A percentile compares a stretch with the other conserved stretches of the same genome.
Conservation (phyloP, 37 sponge, comb jelly and placozoan genomes). For the Theonella swinhoei region DNA sequence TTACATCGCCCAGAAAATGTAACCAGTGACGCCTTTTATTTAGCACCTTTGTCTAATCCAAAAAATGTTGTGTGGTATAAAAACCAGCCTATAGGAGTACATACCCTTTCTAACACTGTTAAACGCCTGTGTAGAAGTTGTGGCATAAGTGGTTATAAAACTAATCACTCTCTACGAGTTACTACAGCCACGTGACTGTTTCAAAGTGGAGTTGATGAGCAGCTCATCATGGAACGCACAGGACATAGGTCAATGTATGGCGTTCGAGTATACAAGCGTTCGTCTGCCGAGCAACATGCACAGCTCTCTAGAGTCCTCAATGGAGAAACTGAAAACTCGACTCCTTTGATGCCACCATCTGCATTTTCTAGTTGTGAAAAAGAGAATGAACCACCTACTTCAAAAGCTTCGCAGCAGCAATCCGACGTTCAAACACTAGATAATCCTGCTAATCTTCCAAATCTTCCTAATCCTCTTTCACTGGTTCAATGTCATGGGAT, state of each 20-base stretch:
- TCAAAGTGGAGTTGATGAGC: conserved; percentile 37
- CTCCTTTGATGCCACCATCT: no score
- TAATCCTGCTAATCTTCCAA: not conserved
- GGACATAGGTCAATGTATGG: conserved; percentile 41
- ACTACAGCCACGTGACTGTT: conserved; percentile 29
- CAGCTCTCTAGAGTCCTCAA: not conserved
- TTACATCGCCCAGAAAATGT: conserved; percentile 12
- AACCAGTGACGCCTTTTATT: conserved; percentile 16
- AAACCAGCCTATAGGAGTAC: conserved; percentile 10
- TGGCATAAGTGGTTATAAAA: conserved; percentile 14
- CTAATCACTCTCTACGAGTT: conserved; percentile 41
- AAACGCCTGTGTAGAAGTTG: conserved; percentile 5
- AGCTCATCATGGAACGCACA: conserved; percentile 44
- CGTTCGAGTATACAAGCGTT: conserved; percentile 26
- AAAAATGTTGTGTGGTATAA: conserved; percentile 12
- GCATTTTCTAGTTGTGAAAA: not conserved
- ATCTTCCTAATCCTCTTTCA: not conserved
- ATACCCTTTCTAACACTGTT: conserved; percentile 1
- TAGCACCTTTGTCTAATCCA: conserved; percentile 1
- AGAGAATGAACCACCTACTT: not conserved
- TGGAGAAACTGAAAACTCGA: no score
- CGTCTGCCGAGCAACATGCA: conserved; percentile 6
- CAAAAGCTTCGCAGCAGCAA: not conserved
- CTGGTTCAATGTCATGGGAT: not conserved
- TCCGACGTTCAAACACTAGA: no score